Conservation (phyloP, 2,888 invertebrate species). For the Lasioglossum pauxillum region DNA sequence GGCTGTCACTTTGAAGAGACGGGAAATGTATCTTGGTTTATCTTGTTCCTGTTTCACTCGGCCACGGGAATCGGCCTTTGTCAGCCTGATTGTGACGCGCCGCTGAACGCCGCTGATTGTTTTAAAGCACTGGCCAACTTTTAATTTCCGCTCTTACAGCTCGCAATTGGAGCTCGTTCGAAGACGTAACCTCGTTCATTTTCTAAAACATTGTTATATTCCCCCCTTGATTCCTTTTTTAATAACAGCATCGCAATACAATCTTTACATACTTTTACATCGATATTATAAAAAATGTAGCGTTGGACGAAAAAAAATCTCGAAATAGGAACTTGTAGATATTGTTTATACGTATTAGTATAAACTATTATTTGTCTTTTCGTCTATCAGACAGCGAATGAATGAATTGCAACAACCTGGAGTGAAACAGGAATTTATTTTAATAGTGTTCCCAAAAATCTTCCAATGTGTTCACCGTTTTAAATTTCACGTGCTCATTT, state of each 20-base stretch:
- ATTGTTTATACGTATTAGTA: too few relatives aligned
- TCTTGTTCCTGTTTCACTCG: background rate
- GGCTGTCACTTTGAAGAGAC: background rate
- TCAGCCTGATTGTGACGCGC: conserved; percentile 3
- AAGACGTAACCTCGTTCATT: background rate
- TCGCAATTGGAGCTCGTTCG: conserved; percentile 2
- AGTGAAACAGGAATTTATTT: too few relatives aligned
- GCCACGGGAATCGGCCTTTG: background rate
- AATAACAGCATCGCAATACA: background rate
- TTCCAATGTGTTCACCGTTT: too few relatives aligned
- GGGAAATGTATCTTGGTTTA: background rate
- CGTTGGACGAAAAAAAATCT: too few relatives aligned
- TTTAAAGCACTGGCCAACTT: conserved; percentile 1
- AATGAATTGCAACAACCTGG: too few relatives aligned
- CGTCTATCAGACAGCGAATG: too few relatives aligned
- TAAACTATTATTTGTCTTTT: too few relatives aligned
- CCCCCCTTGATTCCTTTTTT: background rate
- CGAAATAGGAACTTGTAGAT: too few relatives aligned
- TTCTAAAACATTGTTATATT: background rate
- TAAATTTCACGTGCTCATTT: too few relatives aligned
- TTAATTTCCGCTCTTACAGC: background rate
- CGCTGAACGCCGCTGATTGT: conserved; percentile 1
- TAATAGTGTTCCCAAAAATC: too few relatives aligned
- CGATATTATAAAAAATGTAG: too few relatives aligned
- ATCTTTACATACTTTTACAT: too few relatives aligned